A percentile compares a stretch with the other conserved stretches of the same genome.
These are phyloP conservation scores for Gymnocephalus cernua DNA, from an alignment of 2,113 vertebrate species.

Conservation along the genomic window DNA sequence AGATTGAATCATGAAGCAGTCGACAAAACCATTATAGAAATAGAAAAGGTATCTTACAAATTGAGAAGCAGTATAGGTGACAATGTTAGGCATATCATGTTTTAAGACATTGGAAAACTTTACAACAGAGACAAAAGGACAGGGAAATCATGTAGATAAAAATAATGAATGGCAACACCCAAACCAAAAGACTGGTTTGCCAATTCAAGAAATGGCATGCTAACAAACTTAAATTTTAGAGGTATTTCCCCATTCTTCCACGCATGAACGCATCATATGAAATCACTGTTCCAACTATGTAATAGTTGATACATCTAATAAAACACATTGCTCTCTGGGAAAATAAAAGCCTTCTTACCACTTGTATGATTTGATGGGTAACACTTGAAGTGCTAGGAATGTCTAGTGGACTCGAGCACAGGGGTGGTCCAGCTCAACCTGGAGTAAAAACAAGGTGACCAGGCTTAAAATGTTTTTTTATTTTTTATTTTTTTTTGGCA, in stretches of 20 bases:
- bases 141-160: background rate
- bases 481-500: constrained; percentile 74
- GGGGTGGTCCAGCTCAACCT: constrained; percentile 74
- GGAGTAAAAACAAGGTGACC: constrained; percentile 60
- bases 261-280: background rate
- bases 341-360: constrained; percentile 41
- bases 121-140: background rate
- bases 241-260: constrained; percentile 27
- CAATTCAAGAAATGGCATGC: constrained; percentile 25
- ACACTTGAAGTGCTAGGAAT: constrained; percentile 56
- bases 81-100: background rate
- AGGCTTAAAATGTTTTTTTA: constrained; percentile 61
- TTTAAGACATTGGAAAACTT: background rate
- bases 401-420: constrained; percentile 47
- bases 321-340: constrained; percentile 26
- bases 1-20: background rate
- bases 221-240: constrained; percentile 10
- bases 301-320: constrained; percentile 16
- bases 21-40: background rate
- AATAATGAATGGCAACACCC: background rate
- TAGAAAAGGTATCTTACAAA: background rate
- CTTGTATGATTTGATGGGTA: constrained; percentile 62
- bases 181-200: background rate
- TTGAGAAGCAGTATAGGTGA: background rate
- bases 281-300: background rate